These are phyloP conservation scores for Erinaceus europaeus DNA, from an alignment of 2,113 vertebrate genomes.

Conservation along the genomic window DNA sequence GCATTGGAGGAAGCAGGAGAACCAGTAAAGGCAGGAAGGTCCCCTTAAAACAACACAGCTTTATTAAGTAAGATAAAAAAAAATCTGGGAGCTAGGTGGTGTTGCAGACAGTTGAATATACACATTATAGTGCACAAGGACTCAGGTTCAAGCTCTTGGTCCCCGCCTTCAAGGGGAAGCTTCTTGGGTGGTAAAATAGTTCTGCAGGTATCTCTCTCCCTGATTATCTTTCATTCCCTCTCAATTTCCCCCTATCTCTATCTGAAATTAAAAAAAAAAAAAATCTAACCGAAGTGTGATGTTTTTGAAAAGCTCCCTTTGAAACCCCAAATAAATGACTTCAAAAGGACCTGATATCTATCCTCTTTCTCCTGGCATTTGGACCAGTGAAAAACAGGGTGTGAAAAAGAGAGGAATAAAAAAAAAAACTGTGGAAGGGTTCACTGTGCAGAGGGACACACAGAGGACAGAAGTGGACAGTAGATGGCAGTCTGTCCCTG, in stretches of 20 bases:
- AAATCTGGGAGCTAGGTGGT: too few relatives aligned
- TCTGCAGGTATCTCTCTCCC: too few relatives aligned
- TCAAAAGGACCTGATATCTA: conserved; percentile 24
- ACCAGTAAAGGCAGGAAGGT: neutral
- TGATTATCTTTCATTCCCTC: too few relatives aligned
- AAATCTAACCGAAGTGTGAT: neutral
- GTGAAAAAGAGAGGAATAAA: neutral
- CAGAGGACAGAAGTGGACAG: conserved; percentile 71
- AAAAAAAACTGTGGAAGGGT: neutral
- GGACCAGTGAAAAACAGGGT: conserved; percentile 35
- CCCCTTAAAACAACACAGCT: neutral
- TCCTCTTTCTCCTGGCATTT: conserved; percentile 30
- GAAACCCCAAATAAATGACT: conserved; percentile 38
- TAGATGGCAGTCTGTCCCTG: conserved; percentile 76
- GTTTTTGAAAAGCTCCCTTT: neutral
- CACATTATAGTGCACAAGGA: too few relatives aligned
- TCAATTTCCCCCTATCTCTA: too few relatives aligned
- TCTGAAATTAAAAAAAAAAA: too few relatives aligned
- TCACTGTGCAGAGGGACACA: conserved; percentile 36
- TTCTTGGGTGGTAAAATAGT: too few relatives aligned
- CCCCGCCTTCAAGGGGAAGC: too few relatives aligned
- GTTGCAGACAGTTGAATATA: too few relatives aligned
- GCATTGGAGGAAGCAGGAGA: neutral
- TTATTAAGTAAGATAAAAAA: neutral
- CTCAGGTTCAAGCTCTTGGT: too few relatives aligned